phyloP scores from a whole-genome alignment of 2,888 invertebrate species.

The Oscheius sp. region DNA sequence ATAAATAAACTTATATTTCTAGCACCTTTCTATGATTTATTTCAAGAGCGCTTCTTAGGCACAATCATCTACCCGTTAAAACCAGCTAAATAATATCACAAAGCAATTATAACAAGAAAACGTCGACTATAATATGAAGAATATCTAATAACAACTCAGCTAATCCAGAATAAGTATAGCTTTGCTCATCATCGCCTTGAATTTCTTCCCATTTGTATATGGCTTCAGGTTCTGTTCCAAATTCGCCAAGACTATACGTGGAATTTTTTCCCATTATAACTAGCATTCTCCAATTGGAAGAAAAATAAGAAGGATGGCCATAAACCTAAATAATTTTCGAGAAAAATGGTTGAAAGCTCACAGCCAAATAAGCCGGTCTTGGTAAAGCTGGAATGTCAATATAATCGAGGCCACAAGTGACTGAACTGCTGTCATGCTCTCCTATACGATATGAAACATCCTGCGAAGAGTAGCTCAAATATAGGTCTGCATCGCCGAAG shows the following conservation, averaged over 20 bases:
- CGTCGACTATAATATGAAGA: too few relatives aligned
- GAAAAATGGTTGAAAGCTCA: neutral
- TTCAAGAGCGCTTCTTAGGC: too few relatives aligned
- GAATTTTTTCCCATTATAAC: conserved; percentile 20
- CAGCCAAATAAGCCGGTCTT: conserved; percentile 8
- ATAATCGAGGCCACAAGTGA: conserved; percentile 20
- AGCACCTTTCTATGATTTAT: neutral
- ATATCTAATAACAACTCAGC: too few relatives aligned
- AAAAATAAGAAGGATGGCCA: conserved; percentile 14
- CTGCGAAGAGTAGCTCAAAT: neutral
- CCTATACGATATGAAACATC: neutral
- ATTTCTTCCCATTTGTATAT: conserved; percentile 23
- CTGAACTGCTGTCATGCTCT: conserved; percentile 16
- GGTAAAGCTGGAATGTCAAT: conserved; percentile 11
- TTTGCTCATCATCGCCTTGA: too few relatives aligned
- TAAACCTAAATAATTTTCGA: conserved; percentile 9
- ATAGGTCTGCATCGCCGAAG: conserved; percentile 20
- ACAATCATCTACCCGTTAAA: too few relatives aligned
- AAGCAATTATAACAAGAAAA: too few relatives aligned
- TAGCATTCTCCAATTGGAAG: conserved; percentile 7
- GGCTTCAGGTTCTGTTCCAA: neutral
- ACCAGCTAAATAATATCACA: too few relatives aligned
- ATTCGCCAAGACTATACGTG: conserved; percentile 14
- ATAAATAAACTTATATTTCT: neutral
- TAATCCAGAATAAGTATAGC: too few relatives aligned